phyloP scores from a whole-genome alignment of 2,888 invertebrate species.

The Pristionchus maxplancki region DNA sequence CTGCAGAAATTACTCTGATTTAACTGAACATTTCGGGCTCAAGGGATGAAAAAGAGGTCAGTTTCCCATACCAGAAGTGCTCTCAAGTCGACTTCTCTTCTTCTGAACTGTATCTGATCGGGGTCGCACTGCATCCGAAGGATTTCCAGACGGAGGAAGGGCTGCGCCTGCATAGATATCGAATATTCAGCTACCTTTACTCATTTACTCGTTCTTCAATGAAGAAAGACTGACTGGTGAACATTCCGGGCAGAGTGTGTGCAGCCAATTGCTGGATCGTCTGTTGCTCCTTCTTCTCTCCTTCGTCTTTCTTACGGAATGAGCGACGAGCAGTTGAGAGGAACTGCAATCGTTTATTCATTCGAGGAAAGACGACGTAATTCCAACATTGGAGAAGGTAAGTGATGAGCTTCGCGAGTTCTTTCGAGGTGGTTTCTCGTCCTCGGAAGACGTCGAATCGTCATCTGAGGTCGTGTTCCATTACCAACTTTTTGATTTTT shows the following conservation, averaged over 20 bases:
- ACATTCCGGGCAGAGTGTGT: conserved; percentile 36
- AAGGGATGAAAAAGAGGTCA: not conserved
- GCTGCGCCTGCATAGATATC: not conserved
- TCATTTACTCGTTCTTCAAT: too few relatives aligned
- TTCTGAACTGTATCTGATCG: not conserved
- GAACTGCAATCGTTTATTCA: conserved; percentile 40
- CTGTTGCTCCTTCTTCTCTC: conserved; percentile 14
- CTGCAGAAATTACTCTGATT: not conserved
- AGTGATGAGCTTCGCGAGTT: not conserved
- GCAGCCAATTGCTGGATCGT: conserved; percentile 40
- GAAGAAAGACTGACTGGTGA: not conserved
- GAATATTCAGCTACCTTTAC: too few relatives aligned
- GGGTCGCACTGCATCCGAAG: not conserved
- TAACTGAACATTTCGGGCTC: not conserved
- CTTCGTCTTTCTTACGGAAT: conserved; percentile 33
- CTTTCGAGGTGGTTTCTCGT: not conserved
- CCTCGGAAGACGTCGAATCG: not conserved
- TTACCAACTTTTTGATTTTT: not conserved
- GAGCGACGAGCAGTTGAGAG: not conserved
- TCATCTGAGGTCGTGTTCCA: not conserved
- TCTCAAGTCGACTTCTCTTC: not conserved
- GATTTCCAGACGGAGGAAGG: not conserved
- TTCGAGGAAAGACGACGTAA: too few relatives aligned
- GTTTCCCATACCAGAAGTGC: not conserved
- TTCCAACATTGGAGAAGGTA: not conserved